These are phyloP conservation scores for Geodia barretti DNA, from an alignment of 37 sponge, comb jelly and placozoan species.

Conservation along the genomic window DNA sequence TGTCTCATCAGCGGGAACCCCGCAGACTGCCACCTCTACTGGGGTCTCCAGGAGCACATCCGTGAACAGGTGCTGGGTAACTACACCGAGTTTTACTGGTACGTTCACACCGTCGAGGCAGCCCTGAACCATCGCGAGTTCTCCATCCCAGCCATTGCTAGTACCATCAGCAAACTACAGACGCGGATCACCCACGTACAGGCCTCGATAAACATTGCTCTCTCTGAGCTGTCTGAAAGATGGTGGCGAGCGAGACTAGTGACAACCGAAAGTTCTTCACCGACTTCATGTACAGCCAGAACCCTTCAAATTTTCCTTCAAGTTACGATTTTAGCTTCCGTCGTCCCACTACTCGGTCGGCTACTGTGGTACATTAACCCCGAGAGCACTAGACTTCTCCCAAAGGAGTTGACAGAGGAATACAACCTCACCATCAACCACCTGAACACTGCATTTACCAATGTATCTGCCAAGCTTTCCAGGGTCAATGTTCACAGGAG, in stretches of 20 bases:
- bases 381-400: neutral
- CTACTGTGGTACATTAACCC: conserved; percentile 14
- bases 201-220: neutral
- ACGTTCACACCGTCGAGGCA: neutral
- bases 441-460: conserved; percentile 8
- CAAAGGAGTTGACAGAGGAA: neutral
- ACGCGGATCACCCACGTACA: neutral
- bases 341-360: neutral
- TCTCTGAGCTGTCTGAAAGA: neutral
- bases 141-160: neutral
- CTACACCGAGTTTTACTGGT: conserved; percentile 13
- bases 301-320: too few relatives aligned
- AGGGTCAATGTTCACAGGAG: conserved; percentile 12
- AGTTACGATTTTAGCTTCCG: too few relatives aligned
- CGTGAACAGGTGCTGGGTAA: neutral
- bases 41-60: neutral
- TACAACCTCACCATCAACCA: conserved; percentile 15
- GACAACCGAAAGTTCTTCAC: neutral
- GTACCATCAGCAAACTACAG: neutral
- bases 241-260: too few relatives aligned
- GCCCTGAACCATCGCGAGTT: neutral
- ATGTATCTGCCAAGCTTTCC: neutral
- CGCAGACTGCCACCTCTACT: neutral
- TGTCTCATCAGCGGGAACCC: conserved; percentile 11
- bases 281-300: neutral